Evolutionary conservation across 2,113 vertebrate species (phyloP).

Genomic region (Corythaixoides concolor): DNA sequence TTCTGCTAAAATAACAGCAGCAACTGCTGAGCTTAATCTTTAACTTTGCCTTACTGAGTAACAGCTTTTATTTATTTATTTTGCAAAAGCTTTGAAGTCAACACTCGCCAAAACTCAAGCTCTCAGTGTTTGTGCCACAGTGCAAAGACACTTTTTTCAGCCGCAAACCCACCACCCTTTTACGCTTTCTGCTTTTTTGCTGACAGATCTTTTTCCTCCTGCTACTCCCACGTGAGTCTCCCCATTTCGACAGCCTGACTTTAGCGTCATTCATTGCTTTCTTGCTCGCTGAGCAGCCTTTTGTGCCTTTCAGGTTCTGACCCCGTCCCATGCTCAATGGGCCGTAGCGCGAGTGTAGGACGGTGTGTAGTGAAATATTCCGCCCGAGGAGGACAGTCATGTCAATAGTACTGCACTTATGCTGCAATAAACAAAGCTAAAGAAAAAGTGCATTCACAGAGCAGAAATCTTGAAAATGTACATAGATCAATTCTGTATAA

Average conservation of each 20-base stretch:
- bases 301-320: constrained; percentile 69
- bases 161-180: background rate
- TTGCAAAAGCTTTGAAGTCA: background rate
- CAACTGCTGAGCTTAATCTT: background rate
- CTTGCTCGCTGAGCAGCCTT: constrained; percentile 40
- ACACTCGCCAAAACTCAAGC: background rate
- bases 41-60: background rate
- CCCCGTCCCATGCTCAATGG: constrained; percentile 43
- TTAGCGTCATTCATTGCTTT: background rate
- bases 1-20: background rate
- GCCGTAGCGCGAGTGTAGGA: constrained; percentile 39
- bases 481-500: constrained; percentile 37
- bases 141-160: background rate
- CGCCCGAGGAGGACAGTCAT: constrained; percentile 27
- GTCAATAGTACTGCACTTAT: constrained; percentile 29
- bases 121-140: background rate
- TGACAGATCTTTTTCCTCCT: constrained; percentile 18
- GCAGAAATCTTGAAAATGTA: constrained; percentile 57
- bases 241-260: constrained; percentile 23
- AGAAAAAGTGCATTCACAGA: constrained; percentile 57
- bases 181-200: constrained; percentile 12
- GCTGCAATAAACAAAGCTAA: constrained; percentile 45
- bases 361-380: constrained; percentile 45
- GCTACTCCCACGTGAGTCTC: constrained; percentile 33
- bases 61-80: constrained; percentile 11